Conservation (phyloP, 2,797 vertebrate genomes). For the Ptychobarbus kaznakovi region DNA sequence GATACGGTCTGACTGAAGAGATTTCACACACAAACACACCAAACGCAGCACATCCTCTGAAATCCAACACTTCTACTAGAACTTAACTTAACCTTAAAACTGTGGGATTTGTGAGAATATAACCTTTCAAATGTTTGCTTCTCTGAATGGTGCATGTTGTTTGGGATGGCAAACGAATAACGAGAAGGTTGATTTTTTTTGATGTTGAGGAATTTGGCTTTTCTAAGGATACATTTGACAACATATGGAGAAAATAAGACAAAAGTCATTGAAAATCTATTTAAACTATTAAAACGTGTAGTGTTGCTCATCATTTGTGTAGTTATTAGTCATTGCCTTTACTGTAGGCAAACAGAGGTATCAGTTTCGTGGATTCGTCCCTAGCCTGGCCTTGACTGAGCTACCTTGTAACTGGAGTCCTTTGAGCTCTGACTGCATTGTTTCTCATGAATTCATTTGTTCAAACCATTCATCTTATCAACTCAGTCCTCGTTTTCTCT, state of each 20-base stretch:
- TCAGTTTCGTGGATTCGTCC: constrained; percentile 53
- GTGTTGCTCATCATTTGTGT: constrained; percentile 23
- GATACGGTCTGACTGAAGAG: constrained; percentile 67
- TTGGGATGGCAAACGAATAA: not conserved
- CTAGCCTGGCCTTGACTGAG: constrained; percentile 47
- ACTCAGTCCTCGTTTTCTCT: constrained; percentile 78
- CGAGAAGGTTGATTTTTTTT: not conserved
- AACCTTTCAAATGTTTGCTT: not conserved
- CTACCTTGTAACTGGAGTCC: constrained; percentile 56
- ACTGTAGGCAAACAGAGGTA: constrained; percentile 50
- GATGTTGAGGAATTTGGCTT: not conserved
- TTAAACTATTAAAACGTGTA: not conserved
- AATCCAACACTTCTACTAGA: constrained; percentile 6
- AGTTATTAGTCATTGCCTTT: constrained; percentile 40
- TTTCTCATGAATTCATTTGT: constrained; percentile 54
- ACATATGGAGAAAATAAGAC: not conserved
- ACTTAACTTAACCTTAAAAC: not conserved
- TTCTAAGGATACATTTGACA: not conserved
- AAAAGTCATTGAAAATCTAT: not conserved
- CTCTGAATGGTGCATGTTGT: not conserved
- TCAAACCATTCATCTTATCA: constrained; percentile 73
- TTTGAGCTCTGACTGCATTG: constrained; percentile 46
- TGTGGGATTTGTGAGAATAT: not conserved
- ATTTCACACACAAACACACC: constrained; percentile 58
- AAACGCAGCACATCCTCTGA: constrained; percentile 46